A percentile compares a stretch with the other conserved stretches of the same genome.
Evolutionary conservation across 2,113 vertebrate genomes (phyloP).

Genomic region (Rattus rattus): DNA sequence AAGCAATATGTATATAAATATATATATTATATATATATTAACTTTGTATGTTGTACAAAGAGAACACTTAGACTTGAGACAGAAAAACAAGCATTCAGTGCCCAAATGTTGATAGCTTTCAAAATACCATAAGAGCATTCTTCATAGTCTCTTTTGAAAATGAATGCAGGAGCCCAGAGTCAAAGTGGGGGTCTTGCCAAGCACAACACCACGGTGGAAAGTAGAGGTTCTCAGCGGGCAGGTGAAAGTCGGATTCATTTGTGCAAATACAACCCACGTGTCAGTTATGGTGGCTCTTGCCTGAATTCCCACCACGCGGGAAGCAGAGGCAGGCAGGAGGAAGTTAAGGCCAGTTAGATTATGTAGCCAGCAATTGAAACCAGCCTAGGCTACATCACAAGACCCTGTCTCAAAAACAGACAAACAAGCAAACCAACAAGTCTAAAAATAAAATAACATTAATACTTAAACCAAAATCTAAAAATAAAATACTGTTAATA

Average conservation of each 20-base stretch:
- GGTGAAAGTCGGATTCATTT: not conserved
- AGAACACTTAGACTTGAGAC: not conserved
- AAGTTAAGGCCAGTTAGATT: not conserved
- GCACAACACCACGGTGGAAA: not conserved
- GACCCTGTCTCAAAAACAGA: not conserved
- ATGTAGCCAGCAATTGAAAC: not conserved
- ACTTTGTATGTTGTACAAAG: not conserved
- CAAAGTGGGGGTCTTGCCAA: not conserved
- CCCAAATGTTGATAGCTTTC: not conserved
- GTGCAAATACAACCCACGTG: not conserved
- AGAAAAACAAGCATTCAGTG: not conserved
- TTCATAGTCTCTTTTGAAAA: constrained; percentile 7
- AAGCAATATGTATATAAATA: not conserved
- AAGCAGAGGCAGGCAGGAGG: not conserved
- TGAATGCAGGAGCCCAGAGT: not conserved
- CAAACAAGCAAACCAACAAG: not conserved
- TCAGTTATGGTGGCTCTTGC: not conserved
- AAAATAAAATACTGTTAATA: not conserved
- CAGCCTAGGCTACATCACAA: not conserved
- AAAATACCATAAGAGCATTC: not conserved
- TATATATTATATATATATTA: not conserved
- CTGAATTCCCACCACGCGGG: not conserved
- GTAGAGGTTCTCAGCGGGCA: not conserved
- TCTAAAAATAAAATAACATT: not conserved
- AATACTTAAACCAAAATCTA: not conserved